Conservation (phyloP, 2,113 vertebrate species). For the Eupsittula cactorum region DNA sequence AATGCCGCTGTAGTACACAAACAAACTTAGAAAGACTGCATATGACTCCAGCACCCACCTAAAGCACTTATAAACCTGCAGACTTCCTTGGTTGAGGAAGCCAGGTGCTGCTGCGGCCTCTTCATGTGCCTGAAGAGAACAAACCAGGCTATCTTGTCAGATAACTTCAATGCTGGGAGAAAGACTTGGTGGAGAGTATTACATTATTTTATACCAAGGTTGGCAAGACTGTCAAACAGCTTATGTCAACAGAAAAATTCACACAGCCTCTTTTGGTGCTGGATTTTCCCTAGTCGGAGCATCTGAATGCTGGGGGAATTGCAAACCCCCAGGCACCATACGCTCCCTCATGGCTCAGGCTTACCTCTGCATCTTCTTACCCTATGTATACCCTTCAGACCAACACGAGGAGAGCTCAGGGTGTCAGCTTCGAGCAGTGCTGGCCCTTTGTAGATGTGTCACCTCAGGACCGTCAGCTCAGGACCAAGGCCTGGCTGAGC, state of each 20-base stretch:
- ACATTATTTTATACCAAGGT: background rate
- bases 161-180: background rate
- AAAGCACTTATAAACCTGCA: background rate
- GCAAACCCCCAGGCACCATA: background rate
- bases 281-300: rapidly evolving
- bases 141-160: background rate
- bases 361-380: background rate
- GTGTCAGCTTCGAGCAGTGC: background rate
- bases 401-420: background rate
- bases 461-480: background rate
- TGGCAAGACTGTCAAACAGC: background rate
- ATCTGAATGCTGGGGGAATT: rapidly evolving
- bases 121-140: background rate
- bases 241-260: background rate
- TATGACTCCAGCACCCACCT: background rate
- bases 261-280: rapidly evolving
- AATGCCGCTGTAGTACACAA: background rate
- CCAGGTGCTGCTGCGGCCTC: background rate
- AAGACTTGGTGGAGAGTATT: background rate
- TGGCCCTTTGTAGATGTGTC: background rate
- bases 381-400: background rate
- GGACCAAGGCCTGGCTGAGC: background rate
- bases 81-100: background rate
- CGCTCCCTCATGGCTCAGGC: background rate
- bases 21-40: background rate